Base-by-base conservation (phyloP, 2,113 vertebrate species). In the Ictalurus furcatus region DNA sequence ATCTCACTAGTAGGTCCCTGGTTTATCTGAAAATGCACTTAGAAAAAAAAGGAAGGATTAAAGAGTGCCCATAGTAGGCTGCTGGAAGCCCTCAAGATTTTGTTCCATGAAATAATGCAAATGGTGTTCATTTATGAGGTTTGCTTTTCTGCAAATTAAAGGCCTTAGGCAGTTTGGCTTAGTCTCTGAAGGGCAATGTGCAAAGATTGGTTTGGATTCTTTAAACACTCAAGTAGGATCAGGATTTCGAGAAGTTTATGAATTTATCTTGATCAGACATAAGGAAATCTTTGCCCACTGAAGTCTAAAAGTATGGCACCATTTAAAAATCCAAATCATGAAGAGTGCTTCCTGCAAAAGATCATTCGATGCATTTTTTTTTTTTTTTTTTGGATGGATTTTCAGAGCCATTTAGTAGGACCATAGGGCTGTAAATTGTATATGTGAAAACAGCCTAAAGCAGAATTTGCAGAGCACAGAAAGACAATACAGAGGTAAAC, bases 21-120 rank as follows among this genome's bases (percentile, higher is more conserved):
- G 84, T 85, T 90, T 81, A 67, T 85, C 92, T 44, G 92, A 92
- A 93, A 93, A 92, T 92, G 82, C 91, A 92, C 90, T 30, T 63
- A 25, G 30, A 56, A 61, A 80, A 30, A 34, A 61, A 74, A 92
- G 92, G 84, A 93, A 92, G 90, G 90, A 92, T 92, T 92, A 92
- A 93, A 91, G 56, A 91, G 85, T 56, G n/a, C 25, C 87, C 65
- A n/a, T 63, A 59, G 85, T 88, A 74, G 86, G 88, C 85, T 90
- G 90, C 84, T 92, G 88, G 87, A 85, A 23, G 85, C 74, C 88
- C 86, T 63, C 85, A 91, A 84, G 91, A 90, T 74, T 89, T 81
- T 89, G 71, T 17, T 13, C 44, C 11, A 14, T 67, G 40, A 87
- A 54, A 87, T 83, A 80, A 30, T 34, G 17, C 37, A 82, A 58